Percentiles rank a stretch among this genome's conserved stretches.
Evolutionary conservation across 2,888 invertebrate genomes (phyloP).

Genomic region (Hypomecis atomaria): DNA sequence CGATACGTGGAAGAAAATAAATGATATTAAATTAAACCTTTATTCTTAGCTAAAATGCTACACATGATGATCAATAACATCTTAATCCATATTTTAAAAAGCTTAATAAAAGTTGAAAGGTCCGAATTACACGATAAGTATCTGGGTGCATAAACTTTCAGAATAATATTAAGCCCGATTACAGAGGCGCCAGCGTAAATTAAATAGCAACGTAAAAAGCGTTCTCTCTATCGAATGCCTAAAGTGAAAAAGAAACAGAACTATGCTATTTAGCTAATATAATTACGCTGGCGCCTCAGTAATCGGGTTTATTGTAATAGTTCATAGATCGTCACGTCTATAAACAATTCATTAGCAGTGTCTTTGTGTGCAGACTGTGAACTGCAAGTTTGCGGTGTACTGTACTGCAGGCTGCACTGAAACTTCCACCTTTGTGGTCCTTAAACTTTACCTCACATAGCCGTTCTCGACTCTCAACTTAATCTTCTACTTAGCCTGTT

Average conservation of each 20-base stretch:
- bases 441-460: conserved; percentile 61
- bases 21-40: too few relatives aligned
- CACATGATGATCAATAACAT: too few relatives aligned
- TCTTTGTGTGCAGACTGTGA: conserved; percentile 55
- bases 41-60: too few relatives aligned
- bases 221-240: too few relatives aligned
- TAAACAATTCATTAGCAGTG: conserved; percentile 56
- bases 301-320: too few relatives aligned
- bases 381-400: conserved; percentile 56
- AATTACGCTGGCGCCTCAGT: too few relatives aligned
- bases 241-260: too few relatives aligned
- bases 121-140: not conserved
- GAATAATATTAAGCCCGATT: not conserved
- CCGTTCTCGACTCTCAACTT: conserved; percentile 58
- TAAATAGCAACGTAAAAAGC: too few relatives aligned
- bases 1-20: too few relatives aligned
- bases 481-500: conserved; percentile 60
- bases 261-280: too few relatives aligned
- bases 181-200: too few relatives aligned
- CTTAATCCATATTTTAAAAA: too few relatives aligned
- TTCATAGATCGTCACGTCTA: conserved; percentile 39
- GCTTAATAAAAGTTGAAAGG: not conserved
- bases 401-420: conserved; percentile 57
- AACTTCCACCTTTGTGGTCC: conserved; percentile 67
- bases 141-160: not conserved